phyloP scores from a whole-genome alignment of 2,888 invertebrate genomes.

The Odontothrips loti region DNA sequence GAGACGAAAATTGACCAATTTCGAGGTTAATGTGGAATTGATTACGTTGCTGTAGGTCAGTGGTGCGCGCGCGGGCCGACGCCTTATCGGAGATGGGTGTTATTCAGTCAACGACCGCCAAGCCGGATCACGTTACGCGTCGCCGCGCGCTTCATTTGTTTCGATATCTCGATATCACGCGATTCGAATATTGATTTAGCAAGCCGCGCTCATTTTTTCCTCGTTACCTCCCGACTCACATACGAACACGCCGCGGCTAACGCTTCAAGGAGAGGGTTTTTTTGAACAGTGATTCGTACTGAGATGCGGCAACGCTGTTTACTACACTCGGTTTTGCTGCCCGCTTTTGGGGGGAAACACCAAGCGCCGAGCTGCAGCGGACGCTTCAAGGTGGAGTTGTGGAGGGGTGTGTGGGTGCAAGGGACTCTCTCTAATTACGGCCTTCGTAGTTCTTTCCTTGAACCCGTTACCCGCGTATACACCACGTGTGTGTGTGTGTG shows the following conservation, averaged over 20 bases:
- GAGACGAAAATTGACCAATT: conserved; percentile 26
- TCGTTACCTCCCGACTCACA: background rate
- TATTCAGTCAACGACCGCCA: background rate
- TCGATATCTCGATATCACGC: conserved; percentile 24
- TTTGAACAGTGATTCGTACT: background rate
- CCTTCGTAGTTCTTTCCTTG: conserved; percentile 21
- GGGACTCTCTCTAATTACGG: background rate
- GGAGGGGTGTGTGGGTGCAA: conserved; percentile 14
- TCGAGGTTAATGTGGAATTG: conserved; percentile 17
- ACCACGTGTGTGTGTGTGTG: background rate
- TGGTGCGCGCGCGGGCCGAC: background rate
- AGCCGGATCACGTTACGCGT: background rate
- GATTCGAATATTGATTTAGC: background rate
- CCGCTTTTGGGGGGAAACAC: background rate
- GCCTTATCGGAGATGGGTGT: conserved; percentile 3
- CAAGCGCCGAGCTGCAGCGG: background rate
- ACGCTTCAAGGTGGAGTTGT: too few relatives aligned
- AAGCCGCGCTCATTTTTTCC: background rate
- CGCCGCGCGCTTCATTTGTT: background rate
- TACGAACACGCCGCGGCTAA: background rate
- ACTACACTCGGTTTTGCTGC: background rate
- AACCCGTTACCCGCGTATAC: conserved; percentile 2
- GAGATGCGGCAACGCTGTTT: background rate
- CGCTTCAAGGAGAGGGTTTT: too few relatives aligned
- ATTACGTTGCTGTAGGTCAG: conserved; percentile 24